phyloP scores from a whole-genome alignment of 2,797 vertebrate species.

The Sebastes minor region DNA sequence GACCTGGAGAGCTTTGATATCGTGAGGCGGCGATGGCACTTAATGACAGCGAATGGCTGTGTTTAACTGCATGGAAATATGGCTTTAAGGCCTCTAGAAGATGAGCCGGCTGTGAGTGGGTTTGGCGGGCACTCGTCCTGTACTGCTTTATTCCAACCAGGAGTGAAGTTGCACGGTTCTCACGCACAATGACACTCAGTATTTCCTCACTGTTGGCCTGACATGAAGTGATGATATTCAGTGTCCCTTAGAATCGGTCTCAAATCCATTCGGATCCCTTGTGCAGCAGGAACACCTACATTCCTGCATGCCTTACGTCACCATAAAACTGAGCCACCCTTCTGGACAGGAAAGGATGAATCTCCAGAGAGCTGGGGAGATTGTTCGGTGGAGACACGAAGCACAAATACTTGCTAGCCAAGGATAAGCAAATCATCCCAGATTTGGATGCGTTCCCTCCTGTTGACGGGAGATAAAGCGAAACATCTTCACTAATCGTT shows the following conservation, averaged over 20 bases:
- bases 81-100: neutral
- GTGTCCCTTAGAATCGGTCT: neutral
- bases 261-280: neutral
- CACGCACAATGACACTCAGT: neutral
- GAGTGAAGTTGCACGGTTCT: neutral
- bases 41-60: conserved; percentile 30
- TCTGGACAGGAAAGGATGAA: conserved; percentile 31
- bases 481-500: neutral
- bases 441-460: conserved; percentile 24
- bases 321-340: conserved; percentile 34
- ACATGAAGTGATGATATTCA: conserved; percentile 2
- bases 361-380: conserved; percentile 25
- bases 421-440: conserved; percentile 41
- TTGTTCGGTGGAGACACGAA: conserved; percentile 12
- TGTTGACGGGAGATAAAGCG: conserved; percentile 17
- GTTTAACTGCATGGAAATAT: conserved; percentile 29
- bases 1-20: conserved; percentile 48
- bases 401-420: conserved; percentile 19
- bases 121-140: neutral
- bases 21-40: conserved; percentile 1
- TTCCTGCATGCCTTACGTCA: conserved; percentile 46
- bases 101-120: conserved; percentile 1
- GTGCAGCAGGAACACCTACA: conserved; percentile 32
- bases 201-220: conserved; percentile 1
- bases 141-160: neutral